A percentile compares a stretch with the other conserved stretches of the same genome.
Conservation (phyloP, 2,797 vertebrate species). For the Ciconia nigra region DNA sequence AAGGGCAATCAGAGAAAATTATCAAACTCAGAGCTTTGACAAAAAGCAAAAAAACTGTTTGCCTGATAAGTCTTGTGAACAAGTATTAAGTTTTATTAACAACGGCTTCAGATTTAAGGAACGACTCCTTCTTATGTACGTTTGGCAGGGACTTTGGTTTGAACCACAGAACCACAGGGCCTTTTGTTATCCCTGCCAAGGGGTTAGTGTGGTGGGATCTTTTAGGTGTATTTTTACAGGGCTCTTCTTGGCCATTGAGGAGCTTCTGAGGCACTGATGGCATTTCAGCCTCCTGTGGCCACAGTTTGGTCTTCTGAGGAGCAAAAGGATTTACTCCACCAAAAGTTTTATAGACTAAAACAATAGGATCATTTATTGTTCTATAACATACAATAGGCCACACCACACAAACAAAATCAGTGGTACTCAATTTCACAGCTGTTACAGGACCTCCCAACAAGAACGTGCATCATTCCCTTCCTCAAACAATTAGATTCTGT, state of each 20-base stretch:
- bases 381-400: neutral
- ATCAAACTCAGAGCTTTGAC: neutral
- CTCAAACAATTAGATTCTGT: neutral
- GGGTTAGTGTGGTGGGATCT: neutral
- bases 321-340: neutral
- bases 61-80: neutral
- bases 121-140: rapidly evolving
- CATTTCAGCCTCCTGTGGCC: neutral
- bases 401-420: neutral
- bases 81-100: neutral
- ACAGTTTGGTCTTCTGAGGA: neutral
- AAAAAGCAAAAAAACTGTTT: neutral
- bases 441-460: neutral
- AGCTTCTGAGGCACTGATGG: neutral
- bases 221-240: neutral
- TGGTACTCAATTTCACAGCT: neutral
- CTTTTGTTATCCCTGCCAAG: neutral
- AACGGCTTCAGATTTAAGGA: neutral
- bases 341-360: neutral
- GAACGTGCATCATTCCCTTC: neutral
- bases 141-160: neutral
- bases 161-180: neutral
- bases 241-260: neutral
- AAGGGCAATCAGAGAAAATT: neutral
- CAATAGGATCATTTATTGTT: neutral